Conservation (phyloP, 2,888 invertebrate genomes). For the Autographa pulchrina region DNA sequence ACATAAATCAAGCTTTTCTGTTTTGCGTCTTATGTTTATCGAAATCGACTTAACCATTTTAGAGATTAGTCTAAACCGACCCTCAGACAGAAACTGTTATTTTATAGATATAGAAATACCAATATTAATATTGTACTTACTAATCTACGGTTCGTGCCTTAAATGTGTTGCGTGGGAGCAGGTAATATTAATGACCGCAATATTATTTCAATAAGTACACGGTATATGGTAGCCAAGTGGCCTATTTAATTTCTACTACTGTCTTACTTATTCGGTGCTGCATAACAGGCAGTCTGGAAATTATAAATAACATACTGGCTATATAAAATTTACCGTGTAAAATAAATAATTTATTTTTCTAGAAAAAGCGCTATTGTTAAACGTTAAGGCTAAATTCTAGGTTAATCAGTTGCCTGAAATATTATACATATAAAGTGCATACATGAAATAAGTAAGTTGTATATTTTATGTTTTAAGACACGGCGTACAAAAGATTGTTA, state of each 20-base stretch:
- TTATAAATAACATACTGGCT: too few species aligned
- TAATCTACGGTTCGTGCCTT: constrained; percentile 2
- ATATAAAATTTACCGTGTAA: too few species aligned
- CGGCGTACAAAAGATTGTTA: too few species aligned
- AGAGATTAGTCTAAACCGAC: not conserved
- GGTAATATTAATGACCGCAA: constrained; percentile 1
- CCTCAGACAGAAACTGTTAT: not conserved
- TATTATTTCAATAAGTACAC: not conserved
- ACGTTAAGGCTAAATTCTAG: too few species aligned
- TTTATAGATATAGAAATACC: not conserved
- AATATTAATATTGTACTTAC: not conserved
- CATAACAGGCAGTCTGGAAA: not conserved
- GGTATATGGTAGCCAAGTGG: not conserved
- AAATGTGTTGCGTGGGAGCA: constrained; percentile 1
- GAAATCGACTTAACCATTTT: not conserved
- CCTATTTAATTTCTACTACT: not conserved
- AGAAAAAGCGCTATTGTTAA: too few species aligned
- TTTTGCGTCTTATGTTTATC: not conserved
- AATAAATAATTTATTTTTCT: too few species aligned
- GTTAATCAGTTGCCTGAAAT: too few species aligned
- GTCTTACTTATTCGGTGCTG: not conserved
- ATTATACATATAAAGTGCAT: too few species aligned
- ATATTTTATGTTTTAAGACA: too few species aligned
- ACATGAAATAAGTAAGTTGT: too few species aligned
- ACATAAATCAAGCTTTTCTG: too few species aligned